Conservation (phyloP, 2,113 vertebrate species). For the Podiceps cristatus region DNA sequence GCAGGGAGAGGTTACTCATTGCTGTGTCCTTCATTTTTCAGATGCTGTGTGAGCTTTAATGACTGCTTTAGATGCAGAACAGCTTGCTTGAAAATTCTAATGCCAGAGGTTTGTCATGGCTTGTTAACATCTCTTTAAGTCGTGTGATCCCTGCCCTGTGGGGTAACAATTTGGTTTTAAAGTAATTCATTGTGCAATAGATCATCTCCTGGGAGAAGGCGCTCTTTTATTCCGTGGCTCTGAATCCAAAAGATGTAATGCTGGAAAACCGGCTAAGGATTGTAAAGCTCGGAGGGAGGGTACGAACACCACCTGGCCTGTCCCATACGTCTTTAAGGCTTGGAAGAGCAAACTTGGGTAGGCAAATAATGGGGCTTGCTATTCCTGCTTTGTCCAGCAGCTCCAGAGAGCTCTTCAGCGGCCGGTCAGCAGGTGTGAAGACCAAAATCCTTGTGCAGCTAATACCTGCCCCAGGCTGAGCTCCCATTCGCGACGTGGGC, state of each 20-base stretch:
- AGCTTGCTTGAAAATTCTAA: slow-evolving; percentile 29
- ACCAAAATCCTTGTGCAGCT: neutral
- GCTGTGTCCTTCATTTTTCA: slow-evolving; percentile 17
- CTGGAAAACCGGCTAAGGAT: neutral
- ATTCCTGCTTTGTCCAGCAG: neutral
- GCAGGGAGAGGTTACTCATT: slow-evolving; percentile 33
- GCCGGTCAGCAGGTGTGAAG: neutral
- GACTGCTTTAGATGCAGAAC: slow-evolving; percentile 61
- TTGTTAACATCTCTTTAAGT: slow-evolving; percentile 55
- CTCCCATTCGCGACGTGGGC: rapidly evolving
- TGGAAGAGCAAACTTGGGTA: neutral
- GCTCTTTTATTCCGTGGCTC: neutral
- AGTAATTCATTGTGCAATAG: slow-evolving; percentile 37
- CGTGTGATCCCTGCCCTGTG: slow-evolving; percentile 50
- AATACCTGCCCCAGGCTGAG: neutral
- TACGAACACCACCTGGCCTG: neutral
- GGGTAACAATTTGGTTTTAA: neutral
- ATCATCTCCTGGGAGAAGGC: slow-evolving; percentile 22
- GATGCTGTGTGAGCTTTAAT: slow-evolving; percentile 59
- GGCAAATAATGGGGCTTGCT: neutral
- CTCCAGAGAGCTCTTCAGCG: neutral
- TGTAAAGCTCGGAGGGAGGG: neutral
- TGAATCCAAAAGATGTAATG: neutral
- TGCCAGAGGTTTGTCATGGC: slow-evolving; percentile 59
- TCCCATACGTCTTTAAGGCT: neutral